Percentiles rank a stretch among this genome's conserved stretches.
Evolutionary conservation across 2,797 vertebrate genomes (phyloP).

Genomic region (Semotilus atromaculatus): DNA sequence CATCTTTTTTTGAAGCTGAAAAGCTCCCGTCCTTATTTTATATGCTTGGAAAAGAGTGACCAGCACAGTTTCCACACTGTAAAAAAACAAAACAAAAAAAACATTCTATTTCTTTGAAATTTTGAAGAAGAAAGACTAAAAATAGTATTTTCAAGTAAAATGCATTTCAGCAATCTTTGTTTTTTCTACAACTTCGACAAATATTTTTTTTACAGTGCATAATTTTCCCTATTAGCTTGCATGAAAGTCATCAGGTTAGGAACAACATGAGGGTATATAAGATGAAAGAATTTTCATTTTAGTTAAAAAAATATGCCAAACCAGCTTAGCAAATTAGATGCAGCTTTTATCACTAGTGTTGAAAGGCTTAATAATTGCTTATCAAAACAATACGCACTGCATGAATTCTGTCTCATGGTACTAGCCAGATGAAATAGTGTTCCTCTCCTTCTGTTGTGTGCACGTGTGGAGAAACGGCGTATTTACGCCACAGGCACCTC

Average conservation of each 20-base stretch:
- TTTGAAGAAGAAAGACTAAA: neutral
- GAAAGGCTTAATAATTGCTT: slow-evolving; percentile 9
- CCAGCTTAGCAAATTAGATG: slow-evolving; percentile 55
- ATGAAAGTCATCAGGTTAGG: neutral
- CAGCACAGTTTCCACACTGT: neutral
- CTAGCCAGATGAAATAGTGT: slow-evolving; percentile 25
- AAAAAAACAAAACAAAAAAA: neutral
- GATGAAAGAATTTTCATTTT: neutral
- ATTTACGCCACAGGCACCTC: slow-evolving; percentile 60
- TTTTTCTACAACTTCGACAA: no score
- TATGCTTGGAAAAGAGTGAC: neutral
- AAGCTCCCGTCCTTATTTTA: no score
- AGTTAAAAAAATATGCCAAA: slow-evolving; percentile 3
- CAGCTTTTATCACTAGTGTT: slow-evolving; percentile 3
- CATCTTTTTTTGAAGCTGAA: neutral
- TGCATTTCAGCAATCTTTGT: neutral
- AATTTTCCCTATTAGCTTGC: neutral
- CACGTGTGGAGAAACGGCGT: slow-evolving; percentile 22
- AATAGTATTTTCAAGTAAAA: neutral
- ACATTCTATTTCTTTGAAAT: neutral
- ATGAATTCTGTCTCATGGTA: neutral
- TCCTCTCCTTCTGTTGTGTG: slow-evolving; percentile 4
- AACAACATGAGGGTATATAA: neutral
- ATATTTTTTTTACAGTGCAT: neutral
- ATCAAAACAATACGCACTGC: slow-evolving; percentile 29